A percentile compares a stretch with the other conserved stretches of the same genome.
Conservation (phyloP, 2,797 vertebrate species). For the Morelia viridis region DNA sequence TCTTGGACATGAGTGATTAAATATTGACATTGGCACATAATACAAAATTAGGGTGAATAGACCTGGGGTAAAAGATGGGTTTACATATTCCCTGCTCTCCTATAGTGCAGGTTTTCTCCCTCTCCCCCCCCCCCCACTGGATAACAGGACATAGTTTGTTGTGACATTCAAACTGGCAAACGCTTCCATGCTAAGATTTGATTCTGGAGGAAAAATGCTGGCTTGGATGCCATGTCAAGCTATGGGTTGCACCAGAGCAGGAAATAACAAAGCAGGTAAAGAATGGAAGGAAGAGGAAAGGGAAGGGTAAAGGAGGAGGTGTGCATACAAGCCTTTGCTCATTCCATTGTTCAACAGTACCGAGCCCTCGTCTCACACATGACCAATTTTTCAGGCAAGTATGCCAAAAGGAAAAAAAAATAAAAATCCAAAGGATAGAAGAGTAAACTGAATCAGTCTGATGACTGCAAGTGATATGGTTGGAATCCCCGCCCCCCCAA, state of each 20-base stretch:
- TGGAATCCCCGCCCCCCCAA: background rate
- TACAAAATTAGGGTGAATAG: background rate
- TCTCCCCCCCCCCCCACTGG: background rate
- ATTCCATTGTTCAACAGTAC: background rate
- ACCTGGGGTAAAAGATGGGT: background rate
- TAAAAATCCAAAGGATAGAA: background rate
- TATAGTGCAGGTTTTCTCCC: background rate
- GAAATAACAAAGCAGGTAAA: background rate
- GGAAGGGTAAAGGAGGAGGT: background rate
- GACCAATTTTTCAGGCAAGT: background rate
- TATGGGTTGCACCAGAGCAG: background rate
- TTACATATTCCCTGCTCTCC: background rate
- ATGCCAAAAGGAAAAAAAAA: background rate
- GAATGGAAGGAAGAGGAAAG: slow-evolving; percentile 2
- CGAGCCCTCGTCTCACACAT: background rate
- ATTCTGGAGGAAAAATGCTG: background rate
- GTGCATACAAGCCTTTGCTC: background rate
- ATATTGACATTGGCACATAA: background rate
- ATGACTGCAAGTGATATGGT: background rate
- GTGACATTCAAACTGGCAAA: background rate
- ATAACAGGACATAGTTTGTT: background rate
- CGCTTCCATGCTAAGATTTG: background rate
- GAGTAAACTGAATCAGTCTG: background rate
- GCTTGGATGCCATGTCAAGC: background rate
- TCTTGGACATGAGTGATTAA: background rate